Percentiles rank a stretch among this genome's conserved stretches.
Evolutionary conservation across 2,888 invertebrate genomes (phyloP).

Genomic region (Rhodophaea formosa): DNA sequence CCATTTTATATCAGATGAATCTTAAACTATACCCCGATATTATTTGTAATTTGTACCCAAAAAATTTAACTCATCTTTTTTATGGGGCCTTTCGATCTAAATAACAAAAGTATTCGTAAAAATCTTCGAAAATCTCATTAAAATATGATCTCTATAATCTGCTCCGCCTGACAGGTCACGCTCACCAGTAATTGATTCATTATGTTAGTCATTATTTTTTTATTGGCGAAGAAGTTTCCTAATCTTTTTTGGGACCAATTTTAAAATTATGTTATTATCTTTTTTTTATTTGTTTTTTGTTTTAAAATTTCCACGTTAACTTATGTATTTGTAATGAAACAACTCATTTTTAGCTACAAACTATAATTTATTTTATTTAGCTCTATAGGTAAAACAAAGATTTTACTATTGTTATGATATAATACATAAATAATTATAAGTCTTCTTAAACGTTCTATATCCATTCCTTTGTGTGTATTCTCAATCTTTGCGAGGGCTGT

Average conservation of each 20-base stretch:
- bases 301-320: too few species aligned
- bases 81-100: neutral
- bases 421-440: neutral
- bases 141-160: neutral
- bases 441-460: neutral
- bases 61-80: neutral
- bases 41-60: neutral
- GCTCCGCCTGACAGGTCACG: neutral
- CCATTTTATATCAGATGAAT: neutral
- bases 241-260: neutral
- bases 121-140: neutral
- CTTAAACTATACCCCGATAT: neutral
- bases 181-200: neutral
- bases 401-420: neutral
- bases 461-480: slow-evolving; percentile 24
- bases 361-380: too few species aligned
- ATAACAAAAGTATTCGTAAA: neutral
- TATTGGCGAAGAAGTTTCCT: neutral
- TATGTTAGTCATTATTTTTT: neutral
- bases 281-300: too few species aligned
- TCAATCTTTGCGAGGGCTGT: slow-evolving; percentile 22
- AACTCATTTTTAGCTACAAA: too few species aligned
- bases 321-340: too few species aligned
- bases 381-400: too few species aligned
- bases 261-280: neutral